Conservation (phyloP, 2,888 invertebrate genomes). For the Lepidochrysops patricia region DNA sequence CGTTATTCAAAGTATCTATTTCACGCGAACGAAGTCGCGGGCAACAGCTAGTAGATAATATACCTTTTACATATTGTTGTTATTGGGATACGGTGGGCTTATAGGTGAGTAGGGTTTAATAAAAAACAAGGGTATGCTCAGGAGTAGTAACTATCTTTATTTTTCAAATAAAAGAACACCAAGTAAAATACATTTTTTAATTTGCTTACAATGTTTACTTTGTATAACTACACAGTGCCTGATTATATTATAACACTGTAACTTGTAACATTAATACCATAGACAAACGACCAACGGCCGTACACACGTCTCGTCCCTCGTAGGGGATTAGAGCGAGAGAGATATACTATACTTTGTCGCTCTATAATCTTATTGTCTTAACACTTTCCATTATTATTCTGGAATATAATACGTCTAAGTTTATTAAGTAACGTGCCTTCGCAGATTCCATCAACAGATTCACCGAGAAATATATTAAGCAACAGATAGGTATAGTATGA, state of each 20-base stretch:
- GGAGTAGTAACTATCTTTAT: conserved; percentile 69
- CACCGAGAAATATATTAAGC: conserved; percentile 1
- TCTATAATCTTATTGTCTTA: conserved; percentile 1
- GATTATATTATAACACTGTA: conserved; percentile 18
- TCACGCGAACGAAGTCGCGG: too few relatives aligned
- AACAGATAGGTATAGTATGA: conserved; percentile 18
- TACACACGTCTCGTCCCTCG: background rate
- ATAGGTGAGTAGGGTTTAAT: background rate
- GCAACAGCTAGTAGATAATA: too few relatives aligned
- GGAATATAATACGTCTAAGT: conserved; percentile 1
- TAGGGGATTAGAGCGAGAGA: background rate
- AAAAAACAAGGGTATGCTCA: conserved; percentile 56
- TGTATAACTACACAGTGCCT: conserved; percentile 40
- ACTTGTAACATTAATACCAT: conserved; percentile 27
- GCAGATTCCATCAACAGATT: background rate
- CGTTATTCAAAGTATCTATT: too few relatives aligned
- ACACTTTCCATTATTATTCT: conserved; percentile 2
- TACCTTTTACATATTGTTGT: too few relatives aligned
- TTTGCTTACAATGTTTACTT: conserved; percentile 49
- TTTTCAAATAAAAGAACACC: conserved; percentile 67
- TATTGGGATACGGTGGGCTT: too few relatives aligned
- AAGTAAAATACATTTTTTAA: conserved; percentile 66
- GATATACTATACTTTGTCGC: background rate
- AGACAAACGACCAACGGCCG: background rate
- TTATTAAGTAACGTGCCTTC: conserved; percentile 7